Percentiles rank a stretch among this genome's conserved stretches.
These are phyloP conservation scores for Tetranychus truncatus DNA, from an alignment of 2,888 invertebrate species.

Conservation along the genomic window DNA sequence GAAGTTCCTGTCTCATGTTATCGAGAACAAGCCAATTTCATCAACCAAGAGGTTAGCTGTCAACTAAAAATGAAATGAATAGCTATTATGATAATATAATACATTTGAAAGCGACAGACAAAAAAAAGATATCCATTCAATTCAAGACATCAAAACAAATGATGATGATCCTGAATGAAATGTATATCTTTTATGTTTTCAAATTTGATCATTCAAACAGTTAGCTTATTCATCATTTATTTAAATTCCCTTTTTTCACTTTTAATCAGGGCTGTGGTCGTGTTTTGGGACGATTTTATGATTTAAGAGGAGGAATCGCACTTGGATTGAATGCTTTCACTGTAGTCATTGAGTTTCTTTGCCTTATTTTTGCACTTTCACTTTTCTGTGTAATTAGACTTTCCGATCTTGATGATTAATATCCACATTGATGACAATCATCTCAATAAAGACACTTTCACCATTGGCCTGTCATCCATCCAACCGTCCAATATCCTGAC, in stretches of 20 bases:
- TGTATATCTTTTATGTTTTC: too few species aligned
- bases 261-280: conserved; percentile 21
- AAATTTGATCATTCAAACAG: too few species aligned
- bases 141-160: too few species aligned
- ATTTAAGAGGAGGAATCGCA: conserved; percentile 20
- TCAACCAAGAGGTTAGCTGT: conserved; percentile 18
- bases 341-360: conserved; percentile 15
- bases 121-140: too few species aligned
- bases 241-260: not conserved
- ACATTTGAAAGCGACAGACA: too few species aligned
- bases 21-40: conserved; percentile 17
- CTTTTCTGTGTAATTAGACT: conserved; percentile 16
- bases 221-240: not conserved
- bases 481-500: too few species aligned
- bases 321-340: conserved; percentile 17
- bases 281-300: conserved; percentile 18
- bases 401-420: not conserved
- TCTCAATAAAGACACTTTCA: not conserved
- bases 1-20: conserved; percentile 21
- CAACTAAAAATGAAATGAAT: too few species aligned
- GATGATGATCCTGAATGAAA: too few species aligned
- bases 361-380: conserved; percentile 15
- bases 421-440: not conserved
- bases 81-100: too few species aligned
- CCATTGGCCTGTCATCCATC: not conserved